Evolutionary conservation across 2,113 vertebrate genomes (phyloP).

Genomic region (Ophiodon elongatus): DNA sequence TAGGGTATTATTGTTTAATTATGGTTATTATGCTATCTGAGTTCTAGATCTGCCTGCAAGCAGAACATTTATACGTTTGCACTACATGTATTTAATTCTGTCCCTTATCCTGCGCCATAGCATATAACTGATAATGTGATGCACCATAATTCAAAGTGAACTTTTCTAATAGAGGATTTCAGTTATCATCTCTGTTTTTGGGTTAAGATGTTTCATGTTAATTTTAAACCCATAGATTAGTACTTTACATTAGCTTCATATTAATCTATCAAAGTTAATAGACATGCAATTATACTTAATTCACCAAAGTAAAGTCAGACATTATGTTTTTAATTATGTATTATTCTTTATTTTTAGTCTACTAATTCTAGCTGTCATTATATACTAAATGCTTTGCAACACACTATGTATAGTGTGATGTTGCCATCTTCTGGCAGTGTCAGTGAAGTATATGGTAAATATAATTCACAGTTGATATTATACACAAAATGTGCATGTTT

Average conservation of each 20-base stretch:
- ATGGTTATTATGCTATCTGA: background rate
- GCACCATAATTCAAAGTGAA: background rate
- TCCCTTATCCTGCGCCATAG: background rate
- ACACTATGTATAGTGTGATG: constrained; percentile 31
- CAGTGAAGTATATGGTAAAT: constrained; percentile 24
- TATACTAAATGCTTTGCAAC: background rate
- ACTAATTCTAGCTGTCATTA: background rate
- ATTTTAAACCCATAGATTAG: background rate
- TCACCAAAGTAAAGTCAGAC: background rate
- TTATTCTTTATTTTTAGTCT: background rate
- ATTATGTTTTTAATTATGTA: background rate
- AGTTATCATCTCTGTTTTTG: background rate
- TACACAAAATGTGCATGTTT: background rate
- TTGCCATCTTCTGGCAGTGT: constrained; percentile 55
- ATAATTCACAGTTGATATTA: background rate
- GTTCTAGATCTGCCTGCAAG: background rate
- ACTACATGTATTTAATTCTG: background rate
- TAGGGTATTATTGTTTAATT: background rate
- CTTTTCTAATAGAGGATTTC: background rate
- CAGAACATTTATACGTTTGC: background rate
- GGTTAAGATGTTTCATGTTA: background rate
- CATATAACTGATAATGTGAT: background rate
- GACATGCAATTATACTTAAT: background rate
- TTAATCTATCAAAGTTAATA: background rate
- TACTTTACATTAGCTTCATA: background rate